Conservation (phyloP, 2,888 invertebrate species). For the Oligia latruncula region DNA sequence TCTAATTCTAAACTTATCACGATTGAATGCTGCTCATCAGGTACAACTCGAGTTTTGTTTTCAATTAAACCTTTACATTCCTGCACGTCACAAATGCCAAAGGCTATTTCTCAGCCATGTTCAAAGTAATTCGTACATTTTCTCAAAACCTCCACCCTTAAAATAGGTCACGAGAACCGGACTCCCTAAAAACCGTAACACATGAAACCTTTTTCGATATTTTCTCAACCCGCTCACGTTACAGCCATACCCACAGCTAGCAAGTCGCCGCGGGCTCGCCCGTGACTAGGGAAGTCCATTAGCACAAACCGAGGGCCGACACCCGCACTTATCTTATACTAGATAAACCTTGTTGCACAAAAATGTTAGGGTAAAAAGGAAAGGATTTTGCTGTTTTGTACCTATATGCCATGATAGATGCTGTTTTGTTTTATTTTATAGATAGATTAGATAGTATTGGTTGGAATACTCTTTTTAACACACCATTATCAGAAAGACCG, state of each 20-base stretch:
- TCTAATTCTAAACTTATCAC: not conserved
- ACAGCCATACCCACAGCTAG: conserved; percentile 60
- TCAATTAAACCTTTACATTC: not conserved
- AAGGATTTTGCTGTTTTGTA: conserved; percentile 10
- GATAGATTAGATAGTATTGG: not conserved
- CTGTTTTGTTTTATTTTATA: conserved; percentile 8
- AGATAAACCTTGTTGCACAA: conserved; percentile 57
- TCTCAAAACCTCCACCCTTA: not conserved
- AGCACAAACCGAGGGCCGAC: conserved; percentile 62
- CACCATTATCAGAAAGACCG: not conserved
- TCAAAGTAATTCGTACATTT: not conserved
- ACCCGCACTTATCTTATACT: conserved; percentile 57
- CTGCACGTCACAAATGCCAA: not conserved
- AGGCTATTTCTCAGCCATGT: not conserved
- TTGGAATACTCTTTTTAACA: not conserved
- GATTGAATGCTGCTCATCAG: not conserved
- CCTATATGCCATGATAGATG: not conserved
- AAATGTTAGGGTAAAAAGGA: conserved; percentile 42
- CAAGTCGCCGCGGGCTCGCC: conserved; percentile 66
- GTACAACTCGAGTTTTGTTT: not conserved
- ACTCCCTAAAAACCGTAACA: conserved; percentile 11
- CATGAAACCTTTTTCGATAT: conserved; percentile 3
- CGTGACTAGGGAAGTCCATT: conserved; percentile 81
- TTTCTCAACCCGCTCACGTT: conserved; percentile 58
- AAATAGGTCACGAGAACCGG: conserved; percentile 13